Conservation (phyloP, 1,140 invertebrate species). For the Pseudomyrmex gracilis region DNA sequence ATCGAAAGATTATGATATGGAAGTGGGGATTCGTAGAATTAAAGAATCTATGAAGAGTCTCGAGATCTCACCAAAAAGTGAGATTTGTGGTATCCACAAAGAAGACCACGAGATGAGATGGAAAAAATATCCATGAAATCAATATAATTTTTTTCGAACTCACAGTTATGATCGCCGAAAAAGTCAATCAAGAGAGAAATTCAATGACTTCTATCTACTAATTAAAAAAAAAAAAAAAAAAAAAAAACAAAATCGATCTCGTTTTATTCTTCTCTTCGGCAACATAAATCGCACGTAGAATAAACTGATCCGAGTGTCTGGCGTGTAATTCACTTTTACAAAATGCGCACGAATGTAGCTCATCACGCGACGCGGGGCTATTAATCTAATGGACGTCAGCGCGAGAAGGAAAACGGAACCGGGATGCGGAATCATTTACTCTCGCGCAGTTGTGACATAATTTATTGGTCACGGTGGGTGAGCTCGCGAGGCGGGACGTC, state of each 20-base stretch:
- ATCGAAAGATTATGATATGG: constrained; percentile 43
- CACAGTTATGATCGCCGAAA: no score
- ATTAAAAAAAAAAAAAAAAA: no score
- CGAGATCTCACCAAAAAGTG: background rate
- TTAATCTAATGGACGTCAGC: constrained; percentile 11
- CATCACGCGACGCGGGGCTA: background rate
- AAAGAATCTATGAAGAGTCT: background rate
- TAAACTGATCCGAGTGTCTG: background rate
- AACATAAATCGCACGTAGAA: background rate
- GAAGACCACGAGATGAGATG: no score
- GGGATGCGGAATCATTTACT: constrained; percentile 41
- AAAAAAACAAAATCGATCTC: background rate
- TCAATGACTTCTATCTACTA: no score
- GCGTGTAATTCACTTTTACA: background rate
- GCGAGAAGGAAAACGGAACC: background rate
- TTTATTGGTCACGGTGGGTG: constrained; percentile 44
- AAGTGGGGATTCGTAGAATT: constrained; percentile 18
- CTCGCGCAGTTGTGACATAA: constrained; percentile 21
- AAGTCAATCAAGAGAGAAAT: no score
- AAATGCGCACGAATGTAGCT: background rate
- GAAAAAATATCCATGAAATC: no score
- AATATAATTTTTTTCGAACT: no score
- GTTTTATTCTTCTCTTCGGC: background rate
- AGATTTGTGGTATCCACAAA: constrained; percentile 5
- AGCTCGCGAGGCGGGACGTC: constrained; percentile 30